phyloP scores from a whole-genome alignment of 2,797 vertebrate genomes.

The Bradypodion pumilum region DNA sequence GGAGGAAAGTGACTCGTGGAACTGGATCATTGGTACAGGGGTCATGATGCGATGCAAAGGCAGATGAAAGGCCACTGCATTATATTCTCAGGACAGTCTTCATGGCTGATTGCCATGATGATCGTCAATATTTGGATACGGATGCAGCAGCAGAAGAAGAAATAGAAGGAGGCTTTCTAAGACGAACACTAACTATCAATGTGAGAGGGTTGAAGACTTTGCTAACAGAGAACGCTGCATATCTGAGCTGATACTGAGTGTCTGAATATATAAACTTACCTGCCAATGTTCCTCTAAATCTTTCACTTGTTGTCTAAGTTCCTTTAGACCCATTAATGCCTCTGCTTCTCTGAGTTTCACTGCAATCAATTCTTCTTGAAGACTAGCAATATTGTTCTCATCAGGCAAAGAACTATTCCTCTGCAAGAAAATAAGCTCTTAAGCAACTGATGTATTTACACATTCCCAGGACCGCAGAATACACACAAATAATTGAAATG shows the following conservation, averaged over 20 bases:
- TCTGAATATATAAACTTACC: slow-evolving; percentile 73
- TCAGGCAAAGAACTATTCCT: slow-evolving; percentile 93
- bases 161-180: too few species aligned
- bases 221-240: background rate
- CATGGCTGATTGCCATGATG: too few species aligned
- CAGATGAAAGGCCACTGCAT: too few species aligned
- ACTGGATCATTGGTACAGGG: too few species aligned
- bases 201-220: background rate
- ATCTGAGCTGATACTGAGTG: background rate
- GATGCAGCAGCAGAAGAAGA: too few species aligned
- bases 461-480: background rate
- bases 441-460: background rate
- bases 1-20: too few species aligned
- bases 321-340: slow-evolving; percentile 90
- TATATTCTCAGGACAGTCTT: too few species aligned
- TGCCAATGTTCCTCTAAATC: slow-evolving; percentile 98
- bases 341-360: slow-evolving; percentile 95
- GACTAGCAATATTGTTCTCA: slow-evolving; percentile 92
- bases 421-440: slow-evolving; percentile 73
- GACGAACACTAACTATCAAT: too few species aligned
- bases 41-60: too few species aligned
- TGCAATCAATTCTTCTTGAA: slow-evolving; percentile 95
- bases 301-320: slow-evolving; percentile 90
- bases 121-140: too few species aligned
- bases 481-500: background rate